Percentiles rank a stretch among this genome's conserved stretches.
phyloP scores from a whole-genome alignment of 2,113 vertebrate species.

The Casuarius casuarius region DNA sequence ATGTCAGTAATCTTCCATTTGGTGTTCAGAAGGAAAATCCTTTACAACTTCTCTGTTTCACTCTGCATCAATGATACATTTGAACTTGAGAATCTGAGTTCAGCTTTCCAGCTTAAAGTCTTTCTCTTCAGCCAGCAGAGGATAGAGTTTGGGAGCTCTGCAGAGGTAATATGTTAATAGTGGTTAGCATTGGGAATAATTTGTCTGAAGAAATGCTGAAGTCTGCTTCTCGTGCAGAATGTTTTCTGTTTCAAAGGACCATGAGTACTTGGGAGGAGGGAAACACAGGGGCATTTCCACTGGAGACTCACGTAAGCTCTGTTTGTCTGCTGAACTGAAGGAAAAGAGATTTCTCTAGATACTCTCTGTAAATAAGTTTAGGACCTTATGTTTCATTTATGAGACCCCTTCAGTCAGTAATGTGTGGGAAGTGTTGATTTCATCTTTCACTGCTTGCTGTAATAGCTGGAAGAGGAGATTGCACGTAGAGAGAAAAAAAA shows the following conservation, averaged over 20 bases:
- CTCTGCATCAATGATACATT: background rate
- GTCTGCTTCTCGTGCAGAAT: background rate
- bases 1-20: background rate
- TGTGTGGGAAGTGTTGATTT: background rate
- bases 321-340: background rate
- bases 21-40: background rate
- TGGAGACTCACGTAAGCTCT: background rate
- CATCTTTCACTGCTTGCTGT: conserved; percentile 33
- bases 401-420: background rate
- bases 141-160: background rate
- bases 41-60: background rate
- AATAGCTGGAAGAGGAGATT: conserved; percentile 84
- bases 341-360: background rate
- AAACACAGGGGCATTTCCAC: background rate
- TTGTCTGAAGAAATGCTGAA: background rate
- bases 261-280: background rate
- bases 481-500: conserved; percentile 63
- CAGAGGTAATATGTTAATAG: background rate
- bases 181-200: background rate
- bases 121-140: background rate
- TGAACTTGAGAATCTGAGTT: background rate
- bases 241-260: background rate
- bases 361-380: background rate
- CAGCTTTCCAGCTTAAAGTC: background rate
- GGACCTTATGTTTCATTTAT: background rate